Evolutionary conservation across 2,113 vertebrate species (phyloP), one percentile per base, ranked within the genome.

Genomic region (Thunnus maccoyii): DNA sequence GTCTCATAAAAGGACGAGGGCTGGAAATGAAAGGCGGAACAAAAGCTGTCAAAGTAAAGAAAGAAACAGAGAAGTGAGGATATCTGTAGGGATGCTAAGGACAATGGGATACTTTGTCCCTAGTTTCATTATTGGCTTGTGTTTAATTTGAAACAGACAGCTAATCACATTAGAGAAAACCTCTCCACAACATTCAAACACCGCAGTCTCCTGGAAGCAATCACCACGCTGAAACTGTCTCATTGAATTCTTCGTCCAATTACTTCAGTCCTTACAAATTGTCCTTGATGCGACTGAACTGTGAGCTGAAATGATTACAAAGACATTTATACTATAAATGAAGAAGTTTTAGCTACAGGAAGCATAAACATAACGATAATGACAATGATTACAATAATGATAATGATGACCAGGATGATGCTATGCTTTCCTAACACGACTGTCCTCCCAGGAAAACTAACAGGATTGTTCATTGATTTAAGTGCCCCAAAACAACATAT

Each of bases 141-240:
- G 90, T 92, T 94, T 93, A 84, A 93, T 93, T 94, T 89, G 85
- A 92, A 93, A 87, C 76, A 83, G 88, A 90, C 86, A 90, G 85
- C 93, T 93, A 94, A 95, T 94, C 91, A 93, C 88, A 90, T 94
- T 89, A 89, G 82, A 89, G 79, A 83, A 82, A 91, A 89, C 86
- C 82, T 87, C 85, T 91, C 72, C 84, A 83, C 72, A 90, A 87
- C 80, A 86, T 90, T 66, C 55, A 32, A 80, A 82, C 80, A 77
- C 66, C 41, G 55, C 76, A 72, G 83, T 88, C 85, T 93, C 87
- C 83, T 85, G 86, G 85, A 93, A 90, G 87, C 89, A 91, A 90
- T 92, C 91, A 86, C 81, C 76, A 56, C 22, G 55, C 71, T 77
- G 55, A 82, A 89, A 89, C 74, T 73, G 84, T 88, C 87, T 91